Base-by-base conservation (phyloP, 2,888 invertebrate species). In the Ophioninae sp. region DNA sequence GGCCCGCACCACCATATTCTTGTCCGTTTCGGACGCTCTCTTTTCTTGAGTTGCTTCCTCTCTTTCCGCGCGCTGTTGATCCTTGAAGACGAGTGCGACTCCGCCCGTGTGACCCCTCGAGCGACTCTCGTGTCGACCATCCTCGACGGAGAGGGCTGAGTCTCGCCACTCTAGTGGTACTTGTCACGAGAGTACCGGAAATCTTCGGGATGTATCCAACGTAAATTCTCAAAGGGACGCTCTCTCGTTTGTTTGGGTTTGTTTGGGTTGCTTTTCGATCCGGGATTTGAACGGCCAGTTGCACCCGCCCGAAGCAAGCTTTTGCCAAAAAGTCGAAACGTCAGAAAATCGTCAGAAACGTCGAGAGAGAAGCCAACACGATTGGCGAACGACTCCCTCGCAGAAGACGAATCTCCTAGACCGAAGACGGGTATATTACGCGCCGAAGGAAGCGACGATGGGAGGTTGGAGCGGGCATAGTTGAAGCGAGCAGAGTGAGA, bases 1-100 rank as follows among this genome's bases (percentile, higher is more conserved):
- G n/a, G n/a, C n/a, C n/a, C n/a, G n/a, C n/a, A n/a, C 82, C 64
- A 56, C 82, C 80, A 86, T 86, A 85, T 79, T 83, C 61, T 65
- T 75, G 30, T 65, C 13, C 9, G 56, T 75, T 84, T 79, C 68
- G 23, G 51, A 63, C 7, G 30, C 13, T 7, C 20, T 37, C 13
- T 30, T 69, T 44, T 30, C 68, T 68, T 58, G 17, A 3, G 22
- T 61, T 51, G n/a, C 10, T 58, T 80, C 65, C 77, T 68, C 69
- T 22, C 59, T 58, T 44, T 59, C 44, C 41, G 20, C 41, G 10
- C 13, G 65, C 69, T 61, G 83, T 75, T 78, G 81, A 81, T 81
- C 81, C 83, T 78, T 71, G 71, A n/a, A 84, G 74, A 73, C 64
- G 74, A 74, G 81, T 73, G 37, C 7, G 59, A 82, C 56, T 65